Evolutionary conservation across 2,888 invertebrate genomes (phyloP).

Genomic region (Erpobdella octoculata): DNA sequence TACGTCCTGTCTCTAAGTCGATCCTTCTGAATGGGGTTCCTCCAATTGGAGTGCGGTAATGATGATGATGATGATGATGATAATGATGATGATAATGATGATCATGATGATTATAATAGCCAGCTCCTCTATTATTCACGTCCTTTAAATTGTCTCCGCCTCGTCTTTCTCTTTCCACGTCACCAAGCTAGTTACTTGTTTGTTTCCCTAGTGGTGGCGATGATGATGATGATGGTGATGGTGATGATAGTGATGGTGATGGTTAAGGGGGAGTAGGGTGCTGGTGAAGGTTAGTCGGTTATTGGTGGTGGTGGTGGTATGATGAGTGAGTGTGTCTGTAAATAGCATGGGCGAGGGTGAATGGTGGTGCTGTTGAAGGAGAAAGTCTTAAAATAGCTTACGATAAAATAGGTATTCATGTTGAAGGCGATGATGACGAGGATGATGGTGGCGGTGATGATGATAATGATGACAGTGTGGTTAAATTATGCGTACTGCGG

Average conservation of each 20-base stretch:
- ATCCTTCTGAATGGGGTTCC: constrained; percentile 1
- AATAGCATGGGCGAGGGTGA: no score
- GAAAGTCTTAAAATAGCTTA: neutral
- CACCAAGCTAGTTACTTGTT: no score
- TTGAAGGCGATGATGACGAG: constrained; percentile 18
- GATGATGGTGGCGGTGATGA: constrained; percentile 18
- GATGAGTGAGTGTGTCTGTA: no score
- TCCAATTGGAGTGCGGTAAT: neutral
- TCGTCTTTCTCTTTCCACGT: neutral
- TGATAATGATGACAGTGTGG: constrained; percentile 8
- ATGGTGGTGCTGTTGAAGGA: constrained; percentile 12
- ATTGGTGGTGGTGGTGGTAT: constrained; percentile 1
- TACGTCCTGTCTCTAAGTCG: constrained; percentile 9
- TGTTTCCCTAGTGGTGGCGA: neutral
- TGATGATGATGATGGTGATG: constrained; percentile 5
- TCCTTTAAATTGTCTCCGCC: neutral
- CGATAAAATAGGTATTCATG: neutral
- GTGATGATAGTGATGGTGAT: constrained; percentile 15
- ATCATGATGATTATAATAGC: constrained; percentile 26
- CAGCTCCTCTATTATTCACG: constrained; percentile 2
- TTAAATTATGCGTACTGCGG: neutral
- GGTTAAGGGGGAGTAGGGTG: neutral
- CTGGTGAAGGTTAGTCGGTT: neutral
- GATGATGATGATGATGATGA: constrained; percentile 23
- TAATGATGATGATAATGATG: constrained; percentile 31